Base-by-base conservation (phyloP, 2,113 vertebrate species). In the Turdus rufiventris region DNA sequence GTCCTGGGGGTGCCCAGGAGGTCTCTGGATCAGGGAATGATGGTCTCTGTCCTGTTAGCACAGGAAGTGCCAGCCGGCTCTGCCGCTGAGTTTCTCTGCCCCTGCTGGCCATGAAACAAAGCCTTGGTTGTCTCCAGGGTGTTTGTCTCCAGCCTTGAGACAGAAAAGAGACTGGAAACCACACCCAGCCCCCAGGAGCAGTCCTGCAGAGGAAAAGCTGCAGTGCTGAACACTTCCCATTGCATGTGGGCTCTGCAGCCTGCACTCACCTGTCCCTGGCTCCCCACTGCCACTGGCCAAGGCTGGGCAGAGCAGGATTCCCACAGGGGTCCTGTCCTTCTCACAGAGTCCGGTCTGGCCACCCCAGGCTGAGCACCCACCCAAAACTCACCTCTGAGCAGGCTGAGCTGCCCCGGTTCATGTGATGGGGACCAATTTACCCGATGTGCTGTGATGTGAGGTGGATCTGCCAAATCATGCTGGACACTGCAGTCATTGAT, bases 341-440 rank as follows among this genome's bases (percentile, higher is more conserved):
- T 36, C 43, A 10, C 1, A 0, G 26, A 5, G 4, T 67, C 62
- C 31, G 34, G 20, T 42, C 33, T 67, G 61, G 10, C 14, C 47
- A 23, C 7, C 19, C 29, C 6, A 3, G 6, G 23, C 53, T 78
- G 31, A 3, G 36, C 12, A 28, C 25, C 36, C n/a, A 14, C 23
- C 28, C 56, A 25, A 40, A 53, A 17, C 36, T 54, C 14, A 23
- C 14, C 66, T 81, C 1, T 4, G 43, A 50, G 68, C 73, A 67
- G 50, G 31, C 66, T 71, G 76, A 72, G 43, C 53, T 83, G 38
- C 18, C 21, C 26, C 45, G 10, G 33, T 7, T 28, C 7, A 0
- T 1, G 0, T 3, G 45, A 3, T 8, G 20, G 38, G 50, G 26
- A 34, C 15, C 24, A 74, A 11, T 14, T 72, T 38, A 3, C 50